Evolutionary conservation across 2,888 invertebrate genomes (phyloP).

Genomic region (Sipha maydis): DNA sequence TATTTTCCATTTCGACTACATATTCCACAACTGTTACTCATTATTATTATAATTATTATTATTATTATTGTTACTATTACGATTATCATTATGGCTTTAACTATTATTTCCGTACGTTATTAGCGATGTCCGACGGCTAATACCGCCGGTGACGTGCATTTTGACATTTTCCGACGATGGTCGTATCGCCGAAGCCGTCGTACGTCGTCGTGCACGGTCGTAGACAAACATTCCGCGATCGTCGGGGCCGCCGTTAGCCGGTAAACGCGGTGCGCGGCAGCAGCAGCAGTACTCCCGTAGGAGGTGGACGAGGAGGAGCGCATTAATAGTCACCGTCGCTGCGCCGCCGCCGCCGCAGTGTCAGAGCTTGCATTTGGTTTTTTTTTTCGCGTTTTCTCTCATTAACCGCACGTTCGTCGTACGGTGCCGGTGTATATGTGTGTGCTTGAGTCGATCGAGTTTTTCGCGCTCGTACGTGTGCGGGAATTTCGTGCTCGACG

Average conservation of each 20-base stretch:
- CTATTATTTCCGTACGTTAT: neutral
- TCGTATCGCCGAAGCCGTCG: neutral
- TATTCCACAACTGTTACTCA: neutral
- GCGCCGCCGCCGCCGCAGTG: too few species aligned
- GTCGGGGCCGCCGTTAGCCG: neutral
- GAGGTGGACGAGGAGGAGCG: neutral
- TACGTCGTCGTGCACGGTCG: slow-evolving; percentile 24
- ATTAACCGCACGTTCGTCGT: neutral
- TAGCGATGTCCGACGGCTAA: neutral
- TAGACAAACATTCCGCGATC: slow-evolving; percentile 32
- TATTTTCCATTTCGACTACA: neutral
- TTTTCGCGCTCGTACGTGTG: too few species aligned
- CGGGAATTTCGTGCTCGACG: too few species aligned
- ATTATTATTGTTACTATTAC: neutral
- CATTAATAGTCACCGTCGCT: neutral
- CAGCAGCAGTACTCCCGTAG: neutral
- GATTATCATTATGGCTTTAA: neutral
- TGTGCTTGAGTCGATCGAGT: neutral
- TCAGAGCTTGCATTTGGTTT: neutral
- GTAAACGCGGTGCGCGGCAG: neutral
- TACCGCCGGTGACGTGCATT: neutral
- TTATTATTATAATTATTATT: neutral
- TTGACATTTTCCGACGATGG: slow-evolving; percentile 2
- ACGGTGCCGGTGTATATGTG: neutral
- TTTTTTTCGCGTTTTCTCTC: neutral